Conservation (phyloP, 2,888 invertebrate species). For the Gortyna flavago region DNA sequence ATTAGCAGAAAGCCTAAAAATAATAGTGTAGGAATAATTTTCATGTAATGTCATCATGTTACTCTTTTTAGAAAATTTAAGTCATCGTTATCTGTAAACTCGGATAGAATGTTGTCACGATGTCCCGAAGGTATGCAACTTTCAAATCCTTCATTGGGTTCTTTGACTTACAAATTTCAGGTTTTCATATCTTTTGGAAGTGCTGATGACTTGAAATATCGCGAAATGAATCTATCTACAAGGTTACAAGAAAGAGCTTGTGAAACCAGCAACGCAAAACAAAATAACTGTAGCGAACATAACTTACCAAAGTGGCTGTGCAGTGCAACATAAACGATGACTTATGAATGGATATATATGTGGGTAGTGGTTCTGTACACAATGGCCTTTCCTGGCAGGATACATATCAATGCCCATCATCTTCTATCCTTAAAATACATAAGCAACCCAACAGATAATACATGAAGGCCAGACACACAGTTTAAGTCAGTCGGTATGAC, state of each 20-base stretch:
- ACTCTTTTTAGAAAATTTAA: background rate
- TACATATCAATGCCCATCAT: background rate
- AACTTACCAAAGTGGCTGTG: conserved; percentile 79
- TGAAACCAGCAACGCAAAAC: conserved; percentile 59
- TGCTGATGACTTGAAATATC: background rate
- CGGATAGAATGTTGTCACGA: background rate
- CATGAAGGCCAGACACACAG: too few species aligned
- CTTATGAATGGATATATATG: conserved; percentile 58
- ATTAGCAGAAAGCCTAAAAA: background rate
- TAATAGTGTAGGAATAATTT: background rate
- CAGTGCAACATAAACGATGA: conserved; percentile 68
- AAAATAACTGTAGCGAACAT: conserved; percentile 70
- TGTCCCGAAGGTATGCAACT: too few species aligned
- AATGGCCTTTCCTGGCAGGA: conserved; percentile 19
- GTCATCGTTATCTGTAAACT: background rate
- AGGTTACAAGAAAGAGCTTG: conserved; percentile 42
- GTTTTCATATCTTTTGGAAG: background rate
- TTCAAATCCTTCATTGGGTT: background rate
- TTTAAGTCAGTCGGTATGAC: background rate
- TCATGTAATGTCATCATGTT: background rate
- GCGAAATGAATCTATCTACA: background rate
- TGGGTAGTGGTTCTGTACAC: conserved; percentile 34
- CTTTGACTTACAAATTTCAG: background rate
- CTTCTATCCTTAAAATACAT: background rate
- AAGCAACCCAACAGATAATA: background rate